A percentile compares a stretch with the other conserved stretches of the same genome.
phyloP scores from a whole-genome alignment of 2,888 invertebrate species.

The Tipula lateralis region DNA sequence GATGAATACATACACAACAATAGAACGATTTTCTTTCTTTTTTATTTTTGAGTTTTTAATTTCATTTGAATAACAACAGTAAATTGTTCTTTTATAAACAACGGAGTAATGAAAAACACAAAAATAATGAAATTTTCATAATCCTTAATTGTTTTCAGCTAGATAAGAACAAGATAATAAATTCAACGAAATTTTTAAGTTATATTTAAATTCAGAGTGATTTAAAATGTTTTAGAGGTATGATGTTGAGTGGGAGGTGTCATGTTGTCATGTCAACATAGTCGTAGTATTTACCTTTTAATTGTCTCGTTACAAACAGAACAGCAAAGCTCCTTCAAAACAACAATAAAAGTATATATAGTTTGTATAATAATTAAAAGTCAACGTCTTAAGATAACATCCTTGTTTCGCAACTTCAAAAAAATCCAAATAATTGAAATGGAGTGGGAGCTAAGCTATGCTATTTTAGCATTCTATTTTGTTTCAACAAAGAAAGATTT shows the following conservation, averaged over 20 bases:
- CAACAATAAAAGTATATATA: not conserved
- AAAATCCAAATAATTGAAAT: not conserved
- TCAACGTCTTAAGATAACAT: not conserved
- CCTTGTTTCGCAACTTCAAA: not conserved
- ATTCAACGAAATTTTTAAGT: not conserved
- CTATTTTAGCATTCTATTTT: not conserved
- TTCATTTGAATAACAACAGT: not conserved
- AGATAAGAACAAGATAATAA: slow-evolving; percentile 11
- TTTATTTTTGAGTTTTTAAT: not conserved
- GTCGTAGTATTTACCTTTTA: not conserved
- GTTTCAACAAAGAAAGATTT: not conserved
- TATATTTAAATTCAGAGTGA: not conserved
- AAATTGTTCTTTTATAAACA: not conserved
- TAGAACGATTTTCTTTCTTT: not conserved
- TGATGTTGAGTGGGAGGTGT: not conserved
- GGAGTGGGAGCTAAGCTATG: not conserved
- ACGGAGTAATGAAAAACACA: not conserved
- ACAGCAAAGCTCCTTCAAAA: not conserved
- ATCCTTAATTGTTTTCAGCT: slow-evolving; percentile 7
- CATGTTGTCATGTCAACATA: not conserved
- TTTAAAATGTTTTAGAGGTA: not conserved
- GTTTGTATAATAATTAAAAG: not conserved
- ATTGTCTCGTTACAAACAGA: not conserved
- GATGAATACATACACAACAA: not conserved
- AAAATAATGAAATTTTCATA: not conserved